phyloP scores from a whole-genome alignment of 1,140 invertebrate genomes.

The Diplogasteroides magnus region DNA sequence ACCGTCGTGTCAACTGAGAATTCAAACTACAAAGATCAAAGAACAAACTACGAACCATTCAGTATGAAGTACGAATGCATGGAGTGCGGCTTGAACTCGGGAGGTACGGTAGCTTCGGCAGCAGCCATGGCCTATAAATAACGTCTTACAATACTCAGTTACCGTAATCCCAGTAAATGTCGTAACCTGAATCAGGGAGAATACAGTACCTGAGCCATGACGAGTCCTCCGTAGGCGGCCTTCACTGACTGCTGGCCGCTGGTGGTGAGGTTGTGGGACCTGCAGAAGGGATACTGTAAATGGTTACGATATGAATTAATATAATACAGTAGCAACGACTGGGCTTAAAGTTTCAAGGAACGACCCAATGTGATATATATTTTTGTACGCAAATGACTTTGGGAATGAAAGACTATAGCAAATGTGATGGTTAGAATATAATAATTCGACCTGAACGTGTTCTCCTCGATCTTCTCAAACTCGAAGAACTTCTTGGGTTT shows the following conservation, averaged over 20 bases:
- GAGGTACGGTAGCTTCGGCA: slow-evolving; percentile 23
- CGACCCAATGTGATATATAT: too few relatives aligned
- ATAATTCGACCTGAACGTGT: slow-evolving; percentile 9
- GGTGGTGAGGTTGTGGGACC: slow-evolving; percentile 11
- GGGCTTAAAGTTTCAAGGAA: neutral
- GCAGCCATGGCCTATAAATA: slow-evolving; percentile 28
- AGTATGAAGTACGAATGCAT: slow-evolving; percentile 32
- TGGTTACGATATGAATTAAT: neutral
- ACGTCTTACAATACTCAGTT: neutral
- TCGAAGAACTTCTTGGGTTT: slow-evolving; percentile 10
- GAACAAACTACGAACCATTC: slow-evolving; percentile 13
- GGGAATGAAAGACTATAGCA: neutral
- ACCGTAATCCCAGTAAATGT: neutral
- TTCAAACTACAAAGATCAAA: neutral
- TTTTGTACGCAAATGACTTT: neutral
- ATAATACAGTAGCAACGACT: neutral
- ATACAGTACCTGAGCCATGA: slow-evolving; percentile 15
- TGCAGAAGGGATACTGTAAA: too few relatives aligned
- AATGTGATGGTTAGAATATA: neutral
- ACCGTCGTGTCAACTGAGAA: slow-evolving; percentile 21
- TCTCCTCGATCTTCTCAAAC: slow-evolving; percentile 5
- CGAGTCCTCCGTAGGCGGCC: slow-evolving; percentile 31
- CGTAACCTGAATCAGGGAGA: neutral
- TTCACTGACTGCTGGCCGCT: slow-evolving; percentile 10
- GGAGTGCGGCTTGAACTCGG: slow-evolving; percentile 22